Percentiles rank a stretch among this genome's conserved stretches.
Conservation (phyloP, 2,113 vertebrate genomes). For the Pteruthius melanotis region DNA sequence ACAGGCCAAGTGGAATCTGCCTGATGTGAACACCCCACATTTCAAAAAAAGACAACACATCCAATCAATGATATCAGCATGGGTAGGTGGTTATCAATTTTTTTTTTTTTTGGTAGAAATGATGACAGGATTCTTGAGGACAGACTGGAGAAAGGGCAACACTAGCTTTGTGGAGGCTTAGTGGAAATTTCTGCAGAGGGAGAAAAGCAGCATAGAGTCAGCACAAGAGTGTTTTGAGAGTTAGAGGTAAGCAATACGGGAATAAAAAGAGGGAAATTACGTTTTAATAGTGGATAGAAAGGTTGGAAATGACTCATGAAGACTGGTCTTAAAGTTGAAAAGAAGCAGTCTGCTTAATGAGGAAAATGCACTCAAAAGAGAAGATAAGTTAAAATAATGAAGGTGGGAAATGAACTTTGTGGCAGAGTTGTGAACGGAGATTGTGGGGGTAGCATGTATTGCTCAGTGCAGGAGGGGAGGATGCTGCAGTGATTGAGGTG, state of each 20-base stretch:
- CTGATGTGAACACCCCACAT: background rate
- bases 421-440: background rate
- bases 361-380: background rate
- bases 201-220: background rate
- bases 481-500: background rate
- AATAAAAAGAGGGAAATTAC: background rate
- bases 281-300: slow-evolving; percentile 10
- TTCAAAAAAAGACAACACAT: background rate
- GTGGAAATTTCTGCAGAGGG: background rate
- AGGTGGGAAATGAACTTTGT: background rate
- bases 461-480: background rate
- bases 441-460: background rate
- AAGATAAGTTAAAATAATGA: background rate
- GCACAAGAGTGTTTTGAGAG: background rate
- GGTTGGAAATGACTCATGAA: slow-evolving; percentile 9
- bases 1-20: background rate
- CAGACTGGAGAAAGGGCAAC: background rate
- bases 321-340: background rate
- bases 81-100: background rate
- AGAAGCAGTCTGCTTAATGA: background rate
- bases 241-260: background rate
- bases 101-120: background rate
- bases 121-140: background rate
- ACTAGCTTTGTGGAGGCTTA: background rate
- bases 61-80: background rate